Evolutionary conservation across 2,888 invertebrate genomes (phyloP), one percentile per base, ranked within the genome.

Genomic region (Eudasyphora cyanicolor): DNA sequence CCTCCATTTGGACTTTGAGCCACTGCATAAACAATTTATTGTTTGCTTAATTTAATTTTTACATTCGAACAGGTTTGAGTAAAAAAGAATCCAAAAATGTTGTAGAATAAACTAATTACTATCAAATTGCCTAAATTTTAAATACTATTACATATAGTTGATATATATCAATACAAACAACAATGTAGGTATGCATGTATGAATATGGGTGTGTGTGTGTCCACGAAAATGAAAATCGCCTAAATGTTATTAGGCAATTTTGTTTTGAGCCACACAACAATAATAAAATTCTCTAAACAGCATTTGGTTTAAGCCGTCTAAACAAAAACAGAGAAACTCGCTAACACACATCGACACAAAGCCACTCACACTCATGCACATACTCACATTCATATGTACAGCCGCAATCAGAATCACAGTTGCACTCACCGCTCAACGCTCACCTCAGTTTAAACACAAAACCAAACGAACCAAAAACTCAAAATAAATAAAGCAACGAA

Each of bases 81-180:
- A n/a, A n/a, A 45, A n/a, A n/a, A n/a, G 14, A 45, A 4, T n/a
- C 45, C 14, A 45, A 45, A 45, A 45, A n/a, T 45, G 45, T 45
- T 45, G n/a, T 45, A 45, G 7, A 45, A 51, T 74, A 79, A 64
- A 64, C 38, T 73, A 79, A 79, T 79, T 67, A 74, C 57, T 54
- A 42, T 42, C 51, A 78, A 73, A 67, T 54, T 79, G 64, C 42
- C 67, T 67, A 74, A 27, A 54, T 42, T 79, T 74, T 67, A 79
- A 64, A 49, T 78, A 69, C 49, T 78, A 71, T 62, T 38, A 38
- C 12, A 14, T 10, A 45, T 14, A 51, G 51, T 21, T 29, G 38
- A 73, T 73, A 62, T 24, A 12, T 6, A 54, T 5, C n/a, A 32
- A 35, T 27, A 21, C 27, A 54, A 35, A 70, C 2, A 21, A 5